Evolutionary conservation across 2,888 invertebrate species (phyloP), one percentile per base, ranked within the genome.

Genomic region (Endotricha flammealis): DNA sequence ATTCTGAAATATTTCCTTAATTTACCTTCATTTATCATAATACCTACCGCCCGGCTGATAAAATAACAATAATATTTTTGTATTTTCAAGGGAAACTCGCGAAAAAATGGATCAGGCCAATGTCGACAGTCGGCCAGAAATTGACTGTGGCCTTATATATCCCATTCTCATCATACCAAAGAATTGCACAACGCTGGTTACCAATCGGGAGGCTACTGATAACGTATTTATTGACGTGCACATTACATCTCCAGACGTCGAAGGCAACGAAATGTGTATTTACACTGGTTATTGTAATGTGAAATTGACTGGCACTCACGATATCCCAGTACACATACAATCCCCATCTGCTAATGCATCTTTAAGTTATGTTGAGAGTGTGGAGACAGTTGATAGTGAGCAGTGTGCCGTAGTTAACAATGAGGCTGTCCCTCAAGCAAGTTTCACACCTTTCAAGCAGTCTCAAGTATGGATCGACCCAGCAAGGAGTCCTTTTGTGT

Each of bases 381-480:
- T 41, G 12, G 30, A 30, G 8, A 30, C 29, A 16, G 30, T 14
- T 11, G 9, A 12, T 4, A n/a, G n/a, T n/a, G n/a, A n/a, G n/a
- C n/a, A n/a, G n/a, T n/a, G n/a, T n/a, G n/a, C n/a, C n/a, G n/a
- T n/a, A n/a, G 29, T 29, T 11, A n/a, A 8, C 10, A 31, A 56
- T 1, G 75, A 74, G 13, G 44, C 55, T 0, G 44, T 29, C 2
- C 63, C 55, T 20, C 65, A 64, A 37, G 40, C 57, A 12, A 25
- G 53, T 1, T 58, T 50, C 27, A 53, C 60, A 3, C 34, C 58
- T 0, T 65, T 63, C 44, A 72, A 53, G 29, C 76, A 77, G 40
- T 71, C 73, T 2, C 67, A 76, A 36, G 78, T 82, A 0, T 81
- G 83, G 82, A 82, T 81, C 20, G 82, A 83, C 28, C 80, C 81